Base-by-base conservation (phyloP, 2,888 invertebrate species). In the Pachymerium ferrugineum region DNA sequence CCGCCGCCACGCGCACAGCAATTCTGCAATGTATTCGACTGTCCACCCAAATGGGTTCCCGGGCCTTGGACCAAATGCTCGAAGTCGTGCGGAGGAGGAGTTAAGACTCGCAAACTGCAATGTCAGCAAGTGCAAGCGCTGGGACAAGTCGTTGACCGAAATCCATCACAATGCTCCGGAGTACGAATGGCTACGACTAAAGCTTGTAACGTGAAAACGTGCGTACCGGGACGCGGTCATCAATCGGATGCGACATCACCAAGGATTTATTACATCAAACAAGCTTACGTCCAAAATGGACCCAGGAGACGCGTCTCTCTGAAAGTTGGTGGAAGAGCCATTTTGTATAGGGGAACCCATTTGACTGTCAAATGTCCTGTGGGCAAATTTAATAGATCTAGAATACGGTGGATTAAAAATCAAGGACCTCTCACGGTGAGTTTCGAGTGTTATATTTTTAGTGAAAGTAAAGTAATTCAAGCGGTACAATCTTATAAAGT, bases 291-390 rank as follows among this genome's bases (percentile, higher is more conserved):
- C 75, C 94, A 95, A 80, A 90, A 90, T 77, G 91, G 92, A 80
- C 89, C 90, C 0, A 90, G 90, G 83, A 89, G 89, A 76, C 91
- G 91, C 84, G 88, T 93, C 14, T 90, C 91, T 0, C 85, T 96
- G 0, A 93, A 92, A 83, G 91, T 97, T 0, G 96, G 95, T 0
- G 96, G 95, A 0, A 90, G 89, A 0, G 97, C 95, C 0, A 91
- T 91, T 0, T 90, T 97, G 70, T 95, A 92, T 85, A 89, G 91
- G 79, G 96, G 95, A 8, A 93, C 94, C 0, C 91, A 92, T 80
- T 89, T 97, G 75, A 95, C 95, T 84, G 93, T 97, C 78, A 93
- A 94, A 81, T 97, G 97, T 80, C 96, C 96, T 0, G 93, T 94
- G 25, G 93, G 93, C 81, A 89, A 90, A 77, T 86, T 85, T 77